A percentile compares a stretch with the other conserved stretches of the same genome.
These are phyloP conservation scores for Etheostoma nigrum DNA, from an alignment of 2,797 vertebrate species.

Conservation along the genomic window DNA sequence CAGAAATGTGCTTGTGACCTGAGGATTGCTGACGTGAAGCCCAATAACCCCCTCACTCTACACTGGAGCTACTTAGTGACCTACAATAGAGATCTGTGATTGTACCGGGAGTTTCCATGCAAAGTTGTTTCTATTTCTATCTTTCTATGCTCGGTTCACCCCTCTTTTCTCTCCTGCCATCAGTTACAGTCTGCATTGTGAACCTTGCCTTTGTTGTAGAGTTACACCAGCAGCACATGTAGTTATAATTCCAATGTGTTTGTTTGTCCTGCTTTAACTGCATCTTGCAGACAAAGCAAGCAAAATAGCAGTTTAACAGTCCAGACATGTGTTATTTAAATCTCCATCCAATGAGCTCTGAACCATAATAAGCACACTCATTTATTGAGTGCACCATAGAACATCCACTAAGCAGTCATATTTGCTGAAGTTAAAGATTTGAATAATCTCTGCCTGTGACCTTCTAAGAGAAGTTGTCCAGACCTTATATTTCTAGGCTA, in stretches of 20 bases:
- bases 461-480: slow-evolving; percentile 24
- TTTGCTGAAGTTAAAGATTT: slow-evolving; percentile 48
- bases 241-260: slow-evolving; percentile 6
- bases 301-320: slow-evolving; percentile 37
- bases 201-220: slow-evolving; percentile 12
- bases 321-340: slow-evolving; percentile 55
- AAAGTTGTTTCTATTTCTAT: slow-evolving; percentile 5
- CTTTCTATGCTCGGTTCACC: neutral
- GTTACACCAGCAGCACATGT: slow-evolving; percentile 5
- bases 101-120: neutral
- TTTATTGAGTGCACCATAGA: slow-evolving; percentile 46
- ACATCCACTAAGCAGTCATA: slow-evolving; percentile 28
- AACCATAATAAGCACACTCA: slow-evolving; percentile 40
- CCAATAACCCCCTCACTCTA: slow-evolving; percentile 26
- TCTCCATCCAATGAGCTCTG: slow-evolving; percentile 38
- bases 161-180: neutral
- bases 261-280: neutral
- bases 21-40: slow-evolving; percentile 49
- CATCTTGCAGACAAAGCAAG: slow-evolving; percentile 33
- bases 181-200: neutral
- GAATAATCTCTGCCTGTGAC: slow-evolving; percentile 45
- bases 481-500: slow-evolving; percentile 14
- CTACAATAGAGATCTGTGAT: slow-evolving; percentile 13
- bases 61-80: slow-evolving; percentile 30
- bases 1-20: slow-evolving; percentile 63